Conservation (phyloP, 2,797 vertebrate genomes). For the Lagocephalus sceleratus region DNA sequence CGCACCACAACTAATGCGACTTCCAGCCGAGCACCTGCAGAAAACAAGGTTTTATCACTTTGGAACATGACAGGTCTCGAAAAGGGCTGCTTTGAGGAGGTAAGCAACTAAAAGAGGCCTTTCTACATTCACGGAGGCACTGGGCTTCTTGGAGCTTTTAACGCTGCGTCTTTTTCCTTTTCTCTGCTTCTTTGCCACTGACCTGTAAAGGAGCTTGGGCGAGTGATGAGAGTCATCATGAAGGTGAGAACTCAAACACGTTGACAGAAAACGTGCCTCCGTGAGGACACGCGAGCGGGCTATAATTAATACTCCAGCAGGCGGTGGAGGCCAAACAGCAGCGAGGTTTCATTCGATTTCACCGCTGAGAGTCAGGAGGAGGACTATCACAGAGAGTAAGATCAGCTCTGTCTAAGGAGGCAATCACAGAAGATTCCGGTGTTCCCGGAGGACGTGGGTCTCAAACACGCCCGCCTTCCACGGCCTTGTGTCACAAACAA, state of each 20-base stretch:
- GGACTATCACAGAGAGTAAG: too few relatives aligned
- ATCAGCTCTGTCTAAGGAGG: too few relatives aligned
- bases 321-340: too few relatives aligned
- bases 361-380: too few relatives aligned
- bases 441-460: too few relatives aligned
- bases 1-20: neutral
- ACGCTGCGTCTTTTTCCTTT: neutral
- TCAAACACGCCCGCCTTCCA: too few relatives aligned
- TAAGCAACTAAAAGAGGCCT: slow-evolving; percentile 2
- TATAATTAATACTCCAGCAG: slow-evolving; percentile 4
- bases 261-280: slow-evolving; percentile 13
- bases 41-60: slow-evolving; percentile 7
- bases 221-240: slow-evolving; percentile 14
- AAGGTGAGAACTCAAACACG: slow-evolving; percentile 7
- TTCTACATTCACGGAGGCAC: slow-evolving; percentile 16
- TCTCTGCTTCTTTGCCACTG: neutral
- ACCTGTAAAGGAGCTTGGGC: slow-evolving; percentile 22
- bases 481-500: too few relatives aligned
- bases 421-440: too few relatives aligned
- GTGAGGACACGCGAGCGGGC: neutral
- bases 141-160: slow-evolving; percentile 22
- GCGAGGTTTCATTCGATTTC: too few relatives aligned
- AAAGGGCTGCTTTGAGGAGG: too few relatives aligned
- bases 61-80: slow-evolving; percentile 1
- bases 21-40: neutral